A percentile compares a stretch with the other conserved stretches of the same genome.
phyloP scores from a whole-genome alignment of 2,113 vertebrate genomes.

The Elaphurus davidianus region DNA sequence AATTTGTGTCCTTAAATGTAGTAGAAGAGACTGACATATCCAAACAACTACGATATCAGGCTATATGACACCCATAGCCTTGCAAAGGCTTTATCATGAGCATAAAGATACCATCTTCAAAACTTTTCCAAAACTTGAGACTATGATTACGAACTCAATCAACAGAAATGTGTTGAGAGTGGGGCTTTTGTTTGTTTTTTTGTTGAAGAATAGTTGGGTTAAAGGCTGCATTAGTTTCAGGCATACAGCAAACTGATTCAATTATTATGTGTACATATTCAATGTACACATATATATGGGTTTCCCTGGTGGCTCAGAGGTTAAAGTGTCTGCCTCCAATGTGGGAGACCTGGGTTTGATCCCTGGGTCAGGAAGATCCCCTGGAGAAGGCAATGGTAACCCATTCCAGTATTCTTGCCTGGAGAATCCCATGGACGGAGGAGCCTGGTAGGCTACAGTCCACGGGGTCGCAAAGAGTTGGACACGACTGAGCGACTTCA shows the following conservation, averaged over 20 bases:
- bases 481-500: too few species aligned
- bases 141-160: neutral
- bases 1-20: neutral
- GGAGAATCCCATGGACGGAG: too few species aligned
- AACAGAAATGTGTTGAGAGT: neutral
- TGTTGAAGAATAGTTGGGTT: neutral
- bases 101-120: neutral
- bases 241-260: neutral
- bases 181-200: neutral
- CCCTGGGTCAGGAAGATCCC: too few species aligned
- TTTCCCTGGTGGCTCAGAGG: too few species aligned
- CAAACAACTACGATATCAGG: neutral
- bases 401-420: too few species aligned
- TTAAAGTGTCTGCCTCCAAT: too few species aligned
- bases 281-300: too few species aligned
- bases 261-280: too few species aligned
- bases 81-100: neutral
- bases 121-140: neutral
- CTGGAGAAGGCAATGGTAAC: too few species aligned
- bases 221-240: neutral
- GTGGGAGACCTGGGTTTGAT: too few species aligned
- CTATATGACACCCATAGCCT: neutral
- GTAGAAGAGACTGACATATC: neutral
- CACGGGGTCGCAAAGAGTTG: too few species aligned
- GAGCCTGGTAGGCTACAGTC: too few species aligned